These are phyloP conservation scores for Hystrix cristata DNA, from an alignment of 2,113 vertebrate genomes.

Conservation along the genomic window DNA sequence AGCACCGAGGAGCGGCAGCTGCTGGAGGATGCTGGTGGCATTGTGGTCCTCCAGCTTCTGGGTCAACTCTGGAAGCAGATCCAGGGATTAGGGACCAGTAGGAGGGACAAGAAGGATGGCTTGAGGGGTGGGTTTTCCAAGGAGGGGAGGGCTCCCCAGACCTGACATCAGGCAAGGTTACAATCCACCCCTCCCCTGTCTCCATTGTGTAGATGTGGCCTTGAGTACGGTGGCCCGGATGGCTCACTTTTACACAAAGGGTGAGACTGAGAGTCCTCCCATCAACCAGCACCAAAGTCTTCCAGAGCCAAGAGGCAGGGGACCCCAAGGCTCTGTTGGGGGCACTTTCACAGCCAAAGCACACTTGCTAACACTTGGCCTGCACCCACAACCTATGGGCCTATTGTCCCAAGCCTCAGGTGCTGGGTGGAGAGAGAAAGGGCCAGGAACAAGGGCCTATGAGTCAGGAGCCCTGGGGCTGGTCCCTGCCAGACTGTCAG, in stretches of 20 bases:
- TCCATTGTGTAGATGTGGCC: background rate
- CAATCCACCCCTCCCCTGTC: background rate
- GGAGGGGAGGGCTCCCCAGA: background rate
- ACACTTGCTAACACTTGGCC: background rate
- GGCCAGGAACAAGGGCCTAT: background rate
- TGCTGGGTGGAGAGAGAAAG: background rate
- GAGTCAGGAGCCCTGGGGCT: background rate
- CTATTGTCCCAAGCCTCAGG: background rate
- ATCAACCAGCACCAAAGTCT: background rate
- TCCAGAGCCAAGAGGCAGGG: background rate
- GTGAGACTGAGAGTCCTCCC: background rate
- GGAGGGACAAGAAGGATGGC: background rate
- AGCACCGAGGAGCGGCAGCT: slow-evolving; percentile 59
- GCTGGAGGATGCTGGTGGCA: background rate
- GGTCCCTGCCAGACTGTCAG: background rate
- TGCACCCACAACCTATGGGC: no score
- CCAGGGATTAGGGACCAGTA: background rate
- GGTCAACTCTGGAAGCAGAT: slow-evolving; percentile 61
- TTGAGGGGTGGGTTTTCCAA: background rate
- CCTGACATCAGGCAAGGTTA: background rate
- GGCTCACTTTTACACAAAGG: background rate
- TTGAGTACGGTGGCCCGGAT: background rate
- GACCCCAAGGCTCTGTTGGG: background rate
- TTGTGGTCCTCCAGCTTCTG: background rate
- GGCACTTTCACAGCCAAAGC: background rate